These are phyloP conservation scores for Lasiurus cinereus DNA, from an alignment of 2,113 vertebrate species.

Conservation along the genomic window DNA sequence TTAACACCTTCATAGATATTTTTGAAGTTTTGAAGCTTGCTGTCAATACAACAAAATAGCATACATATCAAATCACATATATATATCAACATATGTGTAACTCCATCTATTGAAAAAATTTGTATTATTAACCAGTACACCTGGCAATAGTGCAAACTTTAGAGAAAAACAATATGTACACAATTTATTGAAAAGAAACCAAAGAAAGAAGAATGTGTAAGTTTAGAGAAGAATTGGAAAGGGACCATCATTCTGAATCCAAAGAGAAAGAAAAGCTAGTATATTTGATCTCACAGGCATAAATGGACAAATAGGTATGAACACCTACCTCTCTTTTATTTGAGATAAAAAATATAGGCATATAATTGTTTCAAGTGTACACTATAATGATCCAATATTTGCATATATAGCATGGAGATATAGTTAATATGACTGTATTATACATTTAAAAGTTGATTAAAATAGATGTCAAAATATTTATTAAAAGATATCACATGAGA, in stretches of 20 bases:
- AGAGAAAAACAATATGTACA: neutral
- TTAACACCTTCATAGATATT: no score
- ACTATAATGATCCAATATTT: neutral
- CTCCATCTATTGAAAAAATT: no score
- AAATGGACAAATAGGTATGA: neutral
- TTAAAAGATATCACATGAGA: neutral
- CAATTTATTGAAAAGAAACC: constrained; percentile 31
- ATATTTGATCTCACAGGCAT: neutral
- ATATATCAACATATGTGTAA: no score
- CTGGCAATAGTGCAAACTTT: neutral
- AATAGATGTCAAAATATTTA: neutral
- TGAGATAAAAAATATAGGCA: neutral
- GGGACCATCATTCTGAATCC: neutral
- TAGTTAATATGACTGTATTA: neutral
- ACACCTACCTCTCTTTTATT: neutral
- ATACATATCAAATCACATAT: no score
- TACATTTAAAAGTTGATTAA: neutral
- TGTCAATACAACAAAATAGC: no score
- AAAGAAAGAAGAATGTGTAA: neutral
- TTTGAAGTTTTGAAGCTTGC: no score
- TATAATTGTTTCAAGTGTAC: neutral
- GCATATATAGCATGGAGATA: neutral
- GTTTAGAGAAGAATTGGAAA: neutral
- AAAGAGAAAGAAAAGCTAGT: neutral
- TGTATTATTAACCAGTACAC: no score